Evolutionary conservation across 2,797 vertebrate genomes (phyloP).

Genomic region (Oryzias dopingdopingensis): DNA sequence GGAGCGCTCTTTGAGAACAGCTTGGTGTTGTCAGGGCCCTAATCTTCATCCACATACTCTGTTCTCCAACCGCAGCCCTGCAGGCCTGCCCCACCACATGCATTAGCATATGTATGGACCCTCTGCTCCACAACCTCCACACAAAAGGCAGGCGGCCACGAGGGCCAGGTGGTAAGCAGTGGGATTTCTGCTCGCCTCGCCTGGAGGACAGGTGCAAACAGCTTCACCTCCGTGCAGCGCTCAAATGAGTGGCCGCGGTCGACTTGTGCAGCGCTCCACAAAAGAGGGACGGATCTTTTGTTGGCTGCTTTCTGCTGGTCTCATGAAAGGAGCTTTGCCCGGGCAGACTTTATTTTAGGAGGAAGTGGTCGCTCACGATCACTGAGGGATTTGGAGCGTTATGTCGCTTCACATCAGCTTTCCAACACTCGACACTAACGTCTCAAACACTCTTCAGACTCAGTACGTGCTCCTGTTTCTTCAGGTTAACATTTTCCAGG

Average conservation of each 20-base stretch:
- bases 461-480: neutral
- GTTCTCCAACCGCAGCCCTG: slow-evolving; percentile 63
- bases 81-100: slow-evolving; percentile 60
- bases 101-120: slow-evolving; percentile 83
- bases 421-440: too few species aligned
- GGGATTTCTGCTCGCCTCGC: slow-evolving; percentile 68
- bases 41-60: slow-evolving; percentile 72
- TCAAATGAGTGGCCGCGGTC: slow-evolving; percentile 60
- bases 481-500: slow-evolving; percentile 18
- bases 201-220: slow-evolving; percentile 76
- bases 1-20: slow-evolving; percentile 44
- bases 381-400: slow-evolving; percentile 45
- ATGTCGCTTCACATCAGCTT: slow-evolving; percentile 14
- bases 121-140: slow-evolving; percentile 70
- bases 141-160: slow-evolving; percentile 74
- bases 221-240: slow-evolving; percentile 71
- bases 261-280: slow-evolving; percentile 57
- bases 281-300: slow-evolving; percentile 64
- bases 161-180: slow-evolving; percentile 81
- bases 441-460: too few species aligned
- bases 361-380: slow-evolving; percentile 61
- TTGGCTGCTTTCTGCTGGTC: slow-evolving; percentile 54
- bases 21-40: slow-evolving; percentile 50
- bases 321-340: slow-evolving; percentile 45
- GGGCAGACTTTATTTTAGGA: slow-evolving; percentile 48